These are phyloP conservation scores for Mimas tiliae DNA, from an alignment of 2,888 invertebrate species.

Conservation along the genomic window DNA sequence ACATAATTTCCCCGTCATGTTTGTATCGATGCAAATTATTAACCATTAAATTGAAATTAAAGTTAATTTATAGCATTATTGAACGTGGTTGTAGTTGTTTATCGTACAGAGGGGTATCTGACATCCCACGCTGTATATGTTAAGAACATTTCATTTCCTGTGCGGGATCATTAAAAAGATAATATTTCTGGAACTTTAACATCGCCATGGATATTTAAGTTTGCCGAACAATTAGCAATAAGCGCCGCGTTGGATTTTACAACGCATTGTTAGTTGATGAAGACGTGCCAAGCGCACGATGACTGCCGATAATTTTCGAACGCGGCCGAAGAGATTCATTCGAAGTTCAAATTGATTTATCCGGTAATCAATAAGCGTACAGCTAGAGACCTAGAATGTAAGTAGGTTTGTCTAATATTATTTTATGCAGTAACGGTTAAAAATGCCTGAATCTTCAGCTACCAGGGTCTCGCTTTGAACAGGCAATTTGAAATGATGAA, in stretches of 20 bases:
- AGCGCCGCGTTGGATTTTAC: conserved; percentile 52
- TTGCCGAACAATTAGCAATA: conserved; percentile 67
- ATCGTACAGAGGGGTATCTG: conserved; percentile 1
- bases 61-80: conserved; percentile 5
- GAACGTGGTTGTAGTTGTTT: not conserved
- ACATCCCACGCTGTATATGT: conserved; percentile 9
- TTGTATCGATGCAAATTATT: not conserved
- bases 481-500: too few species aligned
- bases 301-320: conserved; percentile 16
- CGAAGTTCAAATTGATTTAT: conserved; percentile 25
- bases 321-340: conserved; percentile 15
- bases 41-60: conserved; percentile 6
- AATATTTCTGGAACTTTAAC: conserved; percentile 20
- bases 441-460: too few species aligned
- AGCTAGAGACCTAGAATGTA: not conserved
- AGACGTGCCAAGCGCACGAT: conserved; percentile 44
- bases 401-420: not conserved
- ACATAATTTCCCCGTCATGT: conserved; percentile 15
- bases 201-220: conserved; percentile 29
- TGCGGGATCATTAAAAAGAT: conserved; percentile 33
- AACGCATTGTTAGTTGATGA: conserved; percentile 63
- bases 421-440: too few species aligned
- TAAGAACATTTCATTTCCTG: conserved; percentile 22
- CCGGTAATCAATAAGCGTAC: conserved; percentile 5
- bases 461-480: too few species aligned